Conservation (phyloP, 2,113 vertebrate species). For the Canis aureus region DNA sequence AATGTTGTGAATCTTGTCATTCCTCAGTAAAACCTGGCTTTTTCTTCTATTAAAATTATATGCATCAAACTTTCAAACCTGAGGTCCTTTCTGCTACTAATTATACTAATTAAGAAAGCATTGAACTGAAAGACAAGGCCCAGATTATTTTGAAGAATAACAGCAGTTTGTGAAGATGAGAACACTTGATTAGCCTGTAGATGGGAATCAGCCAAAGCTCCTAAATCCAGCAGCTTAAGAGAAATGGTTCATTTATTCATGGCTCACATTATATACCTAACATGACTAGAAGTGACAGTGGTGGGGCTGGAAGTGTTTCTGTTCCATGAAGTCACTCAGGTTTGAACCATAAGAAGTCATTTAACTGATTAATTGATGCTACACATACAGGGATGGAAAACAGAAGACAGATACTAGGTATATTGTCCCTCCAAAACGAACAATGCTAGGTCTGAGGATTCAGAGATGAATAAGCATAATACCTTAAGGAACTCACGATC, state of each 20-base stretch:
- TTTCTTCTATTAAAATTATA: conserved; percentile 15
- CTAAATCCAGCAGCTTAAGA: neutral
- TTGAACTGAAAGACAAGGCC: conserved; percentile 3
- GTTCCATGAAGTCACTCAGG: neutral
- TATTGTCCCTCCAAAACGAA: neutral
- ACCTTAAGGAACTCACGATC: neutral
- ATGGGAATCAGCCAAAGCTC: neutral
- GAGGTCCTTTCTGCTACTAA: conserved; percentile 8
- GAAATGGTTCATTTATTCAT: neutral
- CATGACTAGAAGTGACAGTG: neutral
- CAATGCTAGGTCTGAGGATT: neutral
- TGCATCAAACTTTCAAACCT: neutral
- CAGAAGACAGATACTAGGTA: neutral
- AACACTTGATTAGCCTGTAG: neutral
- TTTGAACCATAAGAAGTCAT: neutral
- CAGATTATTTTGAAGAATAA: neutral
- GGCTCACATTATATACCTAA: neutral
- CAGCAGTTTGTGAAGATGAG: conserved; percentile 12
- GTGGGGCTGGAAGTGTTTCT: neutral
- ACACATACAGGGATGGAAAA: neutral
- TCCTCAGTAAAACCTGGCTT: neutral
- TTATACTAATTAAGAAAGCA: conserved; percentile 40
- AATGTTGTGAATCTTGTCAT: neutral
- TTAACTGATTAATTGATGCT: neutral
- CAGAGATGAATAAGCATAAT: neutral